These are phyloP conservation scores for Charanyca ferruginea DNA, from an alignment of 2,888 invertebrate species.

Conservation along the genomic window DNA sequence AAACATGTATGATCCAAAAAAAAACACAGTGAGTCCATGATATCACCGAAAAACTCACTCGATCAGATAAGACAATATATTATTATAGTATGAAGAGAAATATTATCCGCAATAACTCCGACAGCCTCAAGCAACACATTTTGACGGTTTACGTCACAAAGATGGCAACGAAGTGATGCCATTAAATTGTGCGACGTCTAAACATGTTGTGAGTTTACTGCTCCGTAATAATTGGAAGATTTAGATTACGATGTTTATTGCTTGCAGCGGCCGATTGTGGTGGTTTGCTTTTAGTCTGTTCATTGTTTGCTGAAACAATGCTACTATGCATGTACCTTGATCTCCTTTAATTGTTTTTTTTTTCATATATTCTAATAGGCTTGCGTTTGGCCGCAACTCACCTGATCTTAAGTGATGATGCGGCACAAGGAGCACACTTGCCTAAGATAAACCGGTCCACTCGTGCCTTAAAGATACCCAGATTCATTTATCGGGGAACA, in stretches of 20 bases:
- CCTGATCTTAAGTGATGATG: no score
- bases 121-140: slow-evolving; percentile 46
- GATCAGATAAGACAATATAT: slow-evolving; percentile 29
- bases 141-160: slow-evolving; percentile 36
- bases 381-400: no score
- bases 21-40: slow-evolving; percentile 5
- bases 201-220: slow-evolving; percentile 29
- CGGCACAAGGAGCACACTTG: no score
- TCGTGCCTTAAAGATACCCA: no score
- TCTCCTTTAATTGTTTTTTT: no score
- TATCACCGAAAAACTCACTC: slow-evolving; percentile 10
- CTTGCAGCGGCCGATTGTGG: not conserved
- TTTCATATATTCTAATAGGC: no score
- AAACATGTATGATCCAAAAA: slow-evolving; percentile 9
- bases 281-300: not conserved
- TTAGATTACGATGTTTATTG: slow-evolving; percentile 6
- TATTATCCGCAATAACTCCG: slow-evolving; percentile 6
- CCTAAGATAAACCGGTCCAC: no score
- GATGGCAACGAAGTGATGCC: slow-evolving; percentile 31
- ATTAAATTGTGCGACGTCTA: slow-evolving; percentile 35
- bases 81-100: slow-evolving; percentile 6
- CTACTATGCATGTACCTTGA: no score
- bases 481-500: no score
- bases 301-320: no score
- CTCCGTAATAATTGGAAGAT: slow-evolving; percentile 21